Conservation (phyloP, 2,797 vertebrate genomes). For the Rhabdophis nuchalis region DNA sequence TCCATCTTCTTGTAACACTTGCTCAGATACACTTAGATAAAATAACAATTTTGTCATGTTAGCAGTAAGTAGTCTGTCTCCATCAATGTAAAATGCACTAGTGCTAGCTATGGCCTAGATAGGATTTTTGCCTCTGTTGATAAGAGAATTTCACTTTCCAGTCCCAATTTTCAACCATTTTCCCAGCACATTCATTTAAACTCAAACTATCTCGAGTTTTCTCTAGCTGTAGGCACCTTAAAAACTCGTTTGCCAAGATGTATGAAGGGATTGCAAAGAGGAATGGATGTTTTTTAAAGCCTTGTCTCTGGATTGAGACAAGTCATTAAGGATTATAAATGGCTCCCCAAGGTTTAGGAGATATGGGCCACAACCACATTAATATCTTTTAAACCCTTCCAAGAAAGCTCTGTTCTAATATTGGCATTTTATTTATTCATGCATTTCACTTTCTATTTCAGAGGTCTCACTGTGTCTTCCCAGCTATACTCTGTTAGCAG, state of each 20-base stretch:
- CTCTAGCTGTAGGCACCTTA: background rate
- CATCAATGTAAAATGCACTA: background rate
- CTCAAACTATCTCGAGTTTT: background rate
- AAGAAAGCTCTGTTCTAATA: slow-evolving; percentile 14
- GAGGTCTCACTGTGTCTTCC: background rate
- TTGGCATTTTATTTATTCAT: slow-evolving; percentile 31
- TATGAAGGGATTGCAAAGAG: slow-evolving; percentile 12
- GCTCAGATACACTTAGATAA: background rate
- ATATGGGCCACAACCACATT: slow-evolving; percentile 28
- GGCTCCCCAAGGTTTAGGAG: slow-evolving; percentile 18
- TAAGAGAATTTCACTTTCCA: background rate
- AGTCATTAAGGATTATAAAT: slow-evolving; percentile 38
- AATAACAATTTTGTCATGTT: background rate
- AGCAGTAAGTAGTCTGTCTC: background rate
- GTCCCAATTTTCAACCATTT: background rate
- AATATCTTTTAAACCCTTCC: slow-evolving; percentile 25
- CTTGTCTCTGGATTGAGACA: slow-evolving; percentile 21
- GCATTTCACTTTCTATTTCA: slow-evolving; percentile 29
- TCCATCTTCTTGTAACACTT: background rate
- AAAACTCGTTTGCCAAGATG: slow-evolving; percentile 11
- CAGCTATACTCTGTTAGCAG: slow-evolving; percentile 3
- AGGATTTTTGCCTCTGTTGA: background rate
- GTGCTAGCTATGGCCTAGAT: background rate
- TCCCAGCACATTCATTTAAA: background rate
- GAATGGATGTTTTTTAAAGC: slow-evolving; percentile 4